Evolutionary conservation across 2,888 invertebrate species (phyloP), one percentile per base, ranked within the genome.

Genomic region (Eutolmus rufibarbis): DNA sequence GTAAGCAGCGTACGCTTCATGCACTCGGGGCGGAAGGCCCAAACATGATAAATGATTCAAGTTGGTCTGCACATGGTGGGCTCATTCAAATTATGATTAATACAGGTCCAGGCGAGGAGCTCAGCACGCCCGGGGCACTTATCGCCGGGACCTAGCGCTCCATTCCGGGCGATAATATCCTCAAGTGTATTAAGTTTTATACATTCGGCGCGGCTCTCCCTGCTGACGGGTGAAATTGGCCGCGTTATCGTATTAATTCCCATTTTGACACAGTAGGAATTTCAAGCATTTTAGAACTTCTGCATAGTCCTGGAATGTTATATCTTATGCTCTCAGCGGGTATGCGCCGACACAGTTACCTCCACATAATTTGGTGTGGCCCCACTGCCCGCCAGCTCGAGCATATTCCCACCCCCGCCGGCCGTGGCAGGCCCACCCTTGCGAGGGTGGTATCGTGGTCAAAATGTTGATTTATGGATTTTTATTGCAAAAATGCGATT

Each of bases 401-500:
- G 12, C 1, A 19, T n/a, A 12, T 12, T 23, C 28, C 66, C 66
- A 66, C n/a, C 76, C 76, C 40, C 76, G 5, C 7, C n/a, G 5
- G 9, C 5, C 5, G 1, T 7, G 5, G 23, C 16, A n/a, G 16
- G 12, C 43, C 9, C 37, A 8, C 23, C 78, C 23, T 14, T n/a
- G 19, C n/a, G n/a, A 40, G 19, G 79, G 43, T 46, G 43, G 31
- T 23, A 5, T 23, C 19, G 46, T 74, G 84, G 74, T 74, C 77
- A 82, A 86, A 88, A 88, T 86, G 86, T 82, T 88, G 88, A 88
- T 88, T 88, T 88, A 88, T 88, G 43, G 87, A 77, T 87, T 86
- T 86, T 88, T 87, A 88, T 88, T 86, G 86, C 81, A 87, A 78
- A 87, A 88, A 87, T 74, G 88, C 88, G 86, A 88, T 88, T 88